phyloP scores from a whole-genome alignment of 2,797 vertebrate genomes.

The Enteromius afrohamiltoni region DNA sequence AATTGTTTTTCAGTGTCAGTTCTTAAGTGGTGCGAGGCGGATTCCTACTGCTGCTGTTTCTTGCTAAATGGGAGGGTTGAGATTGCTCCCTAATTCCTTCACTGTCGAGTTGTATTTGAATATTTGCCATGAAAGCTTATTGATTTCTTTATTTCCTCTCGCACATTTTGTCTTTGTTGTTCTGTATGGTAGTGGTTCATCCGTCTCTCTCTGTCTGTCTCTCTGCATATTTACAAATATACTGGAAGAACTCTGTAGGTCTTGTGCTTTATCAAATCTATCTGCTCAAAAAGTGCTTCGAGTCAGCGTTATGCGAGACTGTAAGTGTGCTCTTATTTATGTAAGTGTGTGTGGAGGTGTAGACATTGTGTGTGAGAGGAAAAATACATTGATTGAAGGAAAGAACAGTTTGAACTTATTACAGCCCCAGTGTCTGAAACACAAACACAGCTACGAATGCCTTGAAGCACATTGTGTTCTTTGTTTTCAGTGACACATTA shows the following conservation, averaged over 20 bases:
- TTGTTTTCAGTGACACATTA: background rate
- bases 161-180: background rate
- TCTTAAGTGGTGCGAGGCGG: background rate
- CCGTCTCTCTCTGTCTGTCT: background rate
- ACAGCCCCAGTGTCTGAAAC: background rate
- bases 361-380: background rate
- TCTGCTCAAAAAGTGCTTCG: background rate
- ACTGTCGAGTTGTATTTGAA: slow-evolving; percentile 46
- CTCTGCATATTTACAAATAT: background rate
- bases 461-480: slow-evolving; percentile 14
- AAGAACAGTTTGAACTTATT: background rate
- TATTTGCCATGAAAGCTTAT: slow-evolving; percentile 43
- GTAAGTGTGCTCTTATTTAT: slow-evolving; percentile 10
- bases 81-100: slow-evolving; percentile 21
- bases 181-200: slow-evolving; percentile 17
- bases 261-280: background rate
- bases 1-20: background rate
- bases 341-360: slow-evolving; percentile 10
- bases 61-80: slow-evolving; percentile 17
- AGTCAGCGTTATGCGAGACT: slow-evolving; percentile 16
- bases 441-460: background rate
- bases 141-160: slow-evolving; percentile 53
- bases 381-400: slow-evolving; percentile 5
- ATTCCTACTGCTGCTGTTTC: background rate
- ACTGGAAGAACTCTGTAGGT: background rate